phyloP scores from a whole-genome alignment of 2,113 vertebrate genomes.

The Xenus cinereus region DNA sequence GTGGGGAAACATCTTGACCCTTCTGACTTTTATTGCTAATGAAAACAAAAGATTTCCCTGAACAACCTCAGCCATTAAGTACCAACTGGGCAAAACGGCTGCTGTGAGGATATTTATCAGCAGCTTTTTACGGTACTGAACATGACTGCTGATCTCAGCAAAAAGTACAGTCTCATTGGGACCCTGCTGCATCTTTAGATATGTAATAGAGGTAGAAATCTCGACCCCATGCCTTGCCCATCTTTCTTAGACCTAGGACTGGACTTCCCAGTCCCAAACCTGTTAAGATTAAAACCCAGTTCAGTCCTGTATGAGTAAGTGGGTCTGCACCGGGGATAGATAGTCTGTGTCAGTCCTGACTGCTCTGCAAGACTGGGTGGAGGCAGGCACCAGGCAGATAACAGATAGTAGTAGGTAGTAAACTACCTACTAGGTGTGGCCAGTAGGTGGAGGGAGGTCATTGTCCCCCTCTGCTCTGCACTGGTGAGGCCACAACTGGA shows the following conservation, averaged over 20 bases:
- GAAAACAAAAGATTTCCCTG: constrained; percentile 1
- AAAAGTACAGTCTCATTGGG: background rate
- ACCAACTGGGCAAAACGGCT: background rate
- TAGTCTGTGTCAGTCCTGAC: background rate
- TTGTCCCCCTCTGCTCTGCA: no score
- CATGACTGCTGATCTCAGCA: background rate
- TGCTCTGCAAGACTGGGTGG: background rate
- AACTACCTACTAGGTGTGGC: no score
- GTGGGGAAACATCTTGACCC: background rate
- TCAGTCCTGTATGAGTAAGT: background rate
- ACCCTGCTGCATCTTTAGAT: background rate
- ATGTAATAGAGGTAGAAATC: background rate
- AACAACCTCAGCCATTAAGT: background rate
- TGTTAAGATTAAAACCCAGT: background rate
- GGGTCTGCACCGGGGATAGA: background rate
- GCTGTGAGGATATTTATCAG: background rate
- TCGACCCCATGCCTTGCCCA: background rate
- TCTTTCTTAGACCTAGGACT: background rate
- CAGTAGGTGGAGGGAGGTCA: no score
- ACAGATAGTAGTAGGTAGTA: background rate
- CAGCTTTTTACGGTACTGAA: background rate
- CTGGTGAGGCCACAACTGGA: no score
- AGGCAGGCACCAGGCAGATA: background rate
- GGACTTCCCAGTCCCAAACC: background rate
- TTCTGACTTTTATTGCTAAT: background rate